phyloP scores from a whole-genome alignment of 23 tunicate species.

The Oikopleura albicans region DNA sequence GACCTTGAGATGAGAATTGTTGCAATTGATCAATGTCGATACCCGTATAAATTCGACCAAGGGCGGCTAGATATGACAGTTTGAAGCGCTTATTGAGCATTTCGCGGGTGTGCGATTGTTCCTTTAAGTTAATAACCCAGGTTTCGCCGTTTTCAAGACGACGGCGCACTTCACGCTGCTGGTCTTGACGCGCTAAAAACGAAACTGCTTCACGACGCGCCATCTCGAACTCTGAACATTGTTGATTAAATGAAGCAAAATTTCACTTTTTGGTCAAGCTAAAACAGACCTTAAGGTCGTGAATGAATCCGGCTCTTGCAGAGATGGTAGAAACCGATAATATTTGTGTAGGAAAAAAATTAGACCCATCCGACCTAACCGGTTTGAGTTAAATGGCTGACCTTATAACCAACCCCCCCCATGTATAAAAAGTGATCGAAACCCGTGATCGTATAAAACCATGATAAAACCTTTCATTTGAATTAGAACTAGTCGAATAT shows the following conservation, averaged over 20 bases:
- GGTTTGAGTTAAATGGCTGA: too few relatives aligned
- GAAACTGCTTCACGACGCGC: conserved; percentile 13
- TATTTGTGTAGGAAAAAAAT: too few relatives aligned
- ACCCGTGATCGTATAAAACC: too few relatives aligned
- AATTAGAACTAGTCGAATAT: not conserved
- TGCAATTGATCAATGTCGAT: not conserved
- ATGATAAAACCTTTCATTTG: too few relatives aligned
- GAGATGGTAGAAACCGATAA: too few relatives aligned
- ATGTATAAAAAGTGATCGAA: too few relatives aligned
- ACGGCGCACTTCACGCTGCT: not conserved
- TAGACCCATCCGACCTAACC: too few relatives aligned
- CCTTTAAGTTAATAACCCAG: not conserved
- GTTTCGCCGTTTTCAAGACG: not conserved
- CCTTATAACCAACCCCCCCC: too few relatives aligned
- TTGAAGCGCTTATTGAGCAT: not conserved
- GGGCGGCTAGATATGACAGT: not conserved
- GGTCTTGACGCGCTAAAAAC: not conserved
- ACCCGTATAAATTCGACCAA: conserved; percentile 9
- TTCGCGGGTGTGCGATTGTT: not conserved
- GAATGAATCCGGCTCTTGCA: too few relatives aligned
- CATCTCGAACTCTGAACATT: conserved; percentile 16
- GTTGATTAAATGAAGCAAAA: too few relatives aligned
- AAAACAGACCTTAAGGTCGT: too few relatives aligned
- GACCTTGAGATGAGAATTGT: not conserved
- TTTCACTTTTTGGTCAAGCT: too few relatives aligned